phyloP scores from a whole-genome alignment of 1,140 invertebrate species.

The Mylabris phalerata region DNA sequence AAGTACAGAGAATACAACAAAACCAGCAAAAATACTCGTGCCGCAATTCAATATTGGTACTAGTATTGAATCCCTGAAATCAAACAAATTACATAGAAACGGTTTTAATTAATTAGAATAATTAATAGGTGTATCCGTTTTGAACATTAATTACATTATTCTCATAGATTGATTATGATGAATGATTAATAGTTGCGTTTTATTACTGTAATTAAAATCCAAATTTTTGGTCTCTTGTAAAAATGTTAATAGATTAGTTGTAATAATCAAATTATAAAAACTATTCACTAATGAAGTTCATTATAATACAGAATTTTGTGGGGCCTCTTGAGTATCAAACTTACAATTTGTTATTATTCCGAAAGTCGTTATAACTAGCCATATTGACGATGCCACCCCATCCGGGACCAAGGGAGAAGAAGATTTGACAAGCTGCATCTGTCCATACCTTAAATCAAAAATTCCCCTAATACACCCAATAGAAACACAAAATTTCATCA shows the following conservation, averaged over 20 bases:
- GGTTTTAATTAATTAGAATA: too few species aligned
- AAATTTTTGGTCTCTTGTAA: too few species aligned
- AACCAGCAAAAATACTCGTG: slow-evolving; percentile 87
- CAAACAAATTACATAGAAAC: not conserved
- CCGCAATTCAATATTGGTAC: slow-evolving; percentile 74
- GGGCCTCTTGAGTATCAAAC: slow-evolving; percentile 14
- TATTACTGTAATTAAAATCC: too few species aligned
- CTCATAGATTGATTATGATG: too few species aligned
- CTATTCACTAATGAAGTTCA: too few species aligned
- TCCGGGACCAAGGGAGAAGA: slow-evolving; percentile 85
- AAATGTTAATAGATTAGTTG: too few species aligned
- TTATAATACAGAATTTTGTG: too few species aligned
- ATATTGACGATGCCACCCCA: slow-evolving; percentile 87
- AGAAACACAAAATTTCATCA: not conserved
- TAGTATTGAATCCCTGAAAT: slow-evolving; percentile 62
- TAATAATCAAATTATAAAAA: too few species aligned
- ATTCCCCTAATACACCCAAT: not conserved
- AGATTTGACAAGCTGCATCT: slow-evolving; percentile 85
- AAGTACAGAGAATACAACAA: slow-evolving; percentile 90
- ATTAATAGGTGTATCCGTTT: too few species aligned
- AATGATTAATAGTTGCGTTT: too few species aligned
- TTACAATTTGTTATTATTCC: slow-evolving; percentile 77
- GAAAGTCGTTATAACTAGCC: slow-evolving; percentile 83
- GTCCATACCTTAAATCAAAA: slow-evolving; percentile 69
- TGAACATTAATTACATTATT: too few species aligned